Conservation (phyloP, 2,797 vertebrate genomes). For the Gymnoscopelus microlampas region DNA sequence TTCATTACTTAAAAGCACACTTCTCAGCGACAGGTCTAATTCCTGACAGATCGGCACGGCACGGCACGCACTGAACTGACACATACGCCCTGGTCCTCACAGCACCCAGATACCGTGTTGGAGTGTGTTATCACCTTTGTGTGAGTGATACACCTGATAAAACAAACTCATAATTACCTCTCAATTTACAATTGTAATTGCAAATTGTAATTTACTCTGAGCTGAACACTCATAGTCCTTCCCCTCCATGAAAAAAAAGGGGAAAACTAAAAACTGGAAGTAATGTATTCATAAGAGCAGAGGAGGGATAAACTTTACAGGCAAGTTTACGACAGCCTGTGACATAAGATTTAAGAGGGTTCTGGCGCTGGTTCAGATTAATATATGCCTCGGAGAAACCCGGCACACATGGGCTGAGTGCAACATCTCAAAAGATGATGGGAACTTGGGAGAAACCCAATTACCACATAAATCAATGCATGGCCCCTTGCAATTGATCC, state of each 20-base stretch:
- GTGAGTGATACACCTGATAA: slow-evolving; percentile 41
- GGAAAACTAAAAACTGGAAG: background rate
- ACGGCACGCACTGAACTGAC: slow-evolving; percentile 15
- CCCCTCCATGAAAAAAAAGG: no score
- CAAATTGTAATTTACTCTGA: no score
- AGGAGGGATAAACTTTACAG: slow-evolving; percentile 9
- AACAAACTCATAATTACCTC: slow-evolving; percentile 16
- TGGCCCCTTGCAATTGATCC: slow-evolving; percentile 14
- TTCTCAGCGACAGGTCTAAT: slow-evolving; percentile 16
- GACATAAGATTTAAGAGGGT: slow-evolving; percentile 39
- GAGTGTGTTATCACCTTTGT: slow-evolving; percentile 35
- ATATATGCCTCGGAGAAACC: slow-evolving; percentile 15
- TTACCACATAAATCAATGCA: slow-evolving; percentile 34
- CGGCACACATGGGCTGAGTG: background rate
- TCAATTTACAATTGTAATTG: no score
- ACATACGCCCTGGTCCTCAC: slow-evolving; percentile 16
- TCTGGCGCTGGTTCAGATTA: slow-evolving; percentile 28
- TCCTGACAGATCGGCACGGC: slow-evolving; percentile 23
- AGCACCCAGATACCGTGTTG: slow-evolving; percentile 35
- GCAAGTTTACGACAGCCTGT: slow-evolving; percentile 25
- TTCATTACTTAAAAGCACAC: slow-evolving; percentile 16
- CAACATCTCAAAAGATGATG: slow-evolving; percentile 20
- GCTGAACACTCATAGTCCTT: no score
- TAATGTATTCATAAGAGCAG: slow-evolving; percentile 14
- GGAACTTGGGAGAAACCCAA: slow-evolving; percentile 19